Conservation (phyloP, 2,888 invertebrate genomes). For the Gasteruption jaculator region DNA sequence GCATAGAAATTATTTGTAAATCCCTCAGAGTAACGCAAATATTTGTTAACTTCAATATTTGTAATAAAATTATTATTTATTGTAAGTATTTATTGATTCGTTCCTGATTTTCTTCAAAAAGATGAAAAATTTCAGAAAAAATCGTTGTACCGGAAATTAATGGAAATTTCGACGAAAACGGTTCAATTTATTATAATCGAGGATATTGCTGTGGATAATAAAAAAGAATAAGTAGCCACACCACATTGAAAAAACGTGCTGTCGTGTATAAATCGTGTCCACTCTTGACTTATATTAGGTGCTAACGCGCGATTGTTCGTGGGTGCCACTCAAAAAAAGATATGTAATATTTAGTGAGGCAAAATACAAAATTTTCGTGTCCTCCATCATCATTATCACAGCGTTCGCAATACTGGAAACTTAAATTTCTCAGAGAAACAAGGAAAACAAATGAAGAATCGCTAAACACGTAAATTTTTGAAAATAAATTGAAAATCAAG, state of each 20-base stretch:
- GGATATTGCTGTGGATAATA: conserved; percentile 43
- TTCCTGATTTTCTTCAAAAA: too few relatives aligned
- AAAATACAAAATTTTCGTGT: conserved; percentile 48
- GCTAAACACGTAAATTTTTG: too few relatives aligned
- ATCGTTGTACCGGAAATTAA: conserved; percentile 15
- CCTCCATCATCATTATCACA: conserved; percentile 20
- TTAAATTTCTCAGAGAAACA: conserved; percentile 8
- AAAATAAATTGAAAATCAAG: conserved; percentile 17
- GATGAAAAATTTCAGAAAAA: too few relatives aligned
- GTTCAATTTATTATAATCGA: too few relatives aligned
- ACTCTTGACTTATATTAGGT: conserved; percentile 38
- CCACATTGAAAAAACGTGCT: conserved; percentile 49
- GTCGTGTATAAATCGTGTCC: conserved; percentile 32
- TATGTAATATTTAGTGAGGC: conserved; percentile 42
- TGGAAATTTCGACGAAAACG: conserved; percentile 8
- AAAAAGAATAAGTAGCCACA: conserved; percentile 45
- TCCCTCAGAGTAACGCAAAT: too few relatives aligned
- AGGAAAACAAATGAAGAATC: too few relatives aligned
- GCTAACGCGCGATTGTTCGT: conserved; percentile 39
- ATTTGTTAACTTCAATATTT: too few relatives aligned
- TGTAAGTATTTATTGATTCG: too few relatives aligned
- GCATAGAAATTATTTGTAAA: too few relatives aligned
- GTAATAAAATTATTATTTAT: too few relatives aligned
- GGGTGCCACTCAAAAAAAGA: conserved; percentile 47
- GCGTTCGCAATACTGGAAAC: conserved; percentile 17